Percentiles rank a stretch among this genome's conserved stretches.
phyloP scores from a whole-genome alignment of 1,140 invertebrate species.

The Achroia grisella region DNA sequence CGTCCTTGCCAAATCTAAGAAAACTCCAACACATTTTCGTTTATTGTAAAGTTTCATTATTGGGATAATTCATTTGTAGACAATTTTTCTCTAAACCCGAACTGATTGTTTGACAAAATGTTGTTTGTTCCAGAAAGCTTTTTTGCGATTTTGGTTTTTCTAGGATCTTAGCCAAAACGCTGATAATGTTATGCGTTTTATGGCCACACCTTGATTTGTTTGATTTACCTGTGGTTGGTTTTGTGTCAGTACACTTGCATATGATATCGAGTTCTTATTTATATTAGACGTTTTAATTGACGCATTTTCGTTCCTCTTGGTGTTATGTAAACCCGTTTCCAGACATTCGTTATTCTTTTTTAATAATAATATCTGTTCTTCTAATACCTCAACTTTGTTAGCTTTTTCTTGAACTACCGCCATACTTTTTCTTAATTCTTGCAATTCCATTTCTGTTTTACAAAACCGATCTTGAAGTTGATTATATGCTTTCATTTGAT shows the following conservation, averaged over 20 bases:
- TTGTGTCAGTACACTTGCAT: neutral
- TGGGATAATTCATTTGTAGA: too few species aligned
- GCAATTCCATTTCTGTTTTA: conserved; percentile 2
- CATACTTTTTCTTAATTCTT: conserved; percentile 2
- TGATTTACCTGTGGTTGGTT: neutral
- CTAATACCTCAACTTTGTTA: conserved; percentile 3
- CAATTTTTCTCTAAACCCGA: too few species aligned
- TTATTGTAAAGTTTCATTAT: too few species aligned
- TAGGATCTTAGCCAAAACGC: neutral
- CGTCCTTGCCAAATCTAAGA: too few species aligned
- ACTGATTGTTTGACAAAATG: too few species aligned
- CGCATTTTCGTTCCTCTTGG: neutral
- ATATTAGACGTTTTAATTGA: neutral
- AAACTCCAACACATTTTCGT: too few species aligned
- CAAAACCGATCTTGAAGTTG: neutral
- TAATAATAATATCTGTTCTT: neutral
- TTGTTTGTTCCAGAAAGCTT: too few species aligned
- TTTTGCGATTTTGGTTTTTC: neutral
- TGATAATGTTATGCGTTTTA: neutral
- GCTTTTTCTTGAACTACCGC: conserved; percentile 4
- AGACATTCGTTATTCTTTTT: neutral
- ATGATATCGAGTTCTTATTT: neutral
- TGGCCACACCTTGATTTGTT: conserved; percentile 3
- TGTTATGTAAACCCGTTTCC: neutral
- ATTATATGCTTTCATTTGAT: neutral